phyloP scores from a whole-genome alignment of 2,888 invertebrate genomes.

The Aquatica leii region DNA sequence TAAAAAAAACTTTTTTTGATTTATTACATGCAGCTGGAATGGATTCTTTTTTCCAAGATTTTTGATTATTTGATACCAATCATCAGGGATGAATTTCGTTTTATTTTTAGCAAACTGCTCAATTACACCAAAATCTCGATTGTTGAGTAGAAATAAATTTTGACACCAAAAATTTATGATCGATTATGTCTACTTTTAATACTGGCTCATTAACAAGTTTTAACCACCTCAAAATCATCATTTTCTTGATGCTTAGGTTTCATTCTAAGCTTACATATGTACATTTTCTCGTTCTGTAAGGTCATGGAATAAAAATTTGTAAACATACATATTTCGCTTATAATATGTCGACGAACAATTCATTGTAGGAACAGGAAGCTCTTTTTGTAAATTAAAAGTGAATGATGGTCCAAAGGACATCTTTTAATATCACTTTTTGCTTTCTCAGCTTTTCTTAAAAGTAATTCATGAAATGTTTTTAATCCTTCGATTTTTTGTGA shows the following conservation, averaged over 20 bases:
- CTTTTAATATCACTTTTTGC: constrained; percentile 13
- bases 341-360: constrained; percentile 46
- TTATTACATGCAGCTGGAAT: too few species aligned
- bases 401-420: constrained; percentile 10
- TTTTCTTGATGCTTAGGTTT: constrained; percentile 47
- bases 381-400: constrained; percentile 36
- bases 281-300: constrained; percentile 41
- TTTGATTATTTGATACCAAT: not conserved
- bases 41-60: too few species aligned
- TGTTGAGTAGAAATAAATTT: constrained; percentile 25
- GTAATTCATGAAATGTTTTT: too few species aligned
- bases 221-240: constrained; percentile 8
- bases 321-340: constrained; percentile 41
- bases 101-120: constrained; percentile 7
- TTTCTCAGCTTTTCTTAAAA: too few species aligned
- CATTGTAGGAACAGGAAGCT: constrained; percentile 40
- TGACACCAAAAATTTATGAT: too few species aligned
- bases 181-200: too few species aligned
- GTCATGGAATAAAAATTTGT: constrained; percentile 38
- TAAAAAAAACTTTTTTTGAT: too few species aligned
- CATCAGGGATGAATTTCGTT: constrained; percentile 1
- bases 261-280: constrained; percentile 48
- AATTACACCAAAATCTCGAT: constrained; percentile 25
- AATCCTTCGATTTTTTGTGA: too few species aligned
- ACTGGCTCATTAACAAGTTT: constrained; percentile 10